Evolutionary conservation across 2,888 invertebrate genomes (phyloP), one percentile per base, ranked within the genome.

Genomic region (Netelia inedita): DNA sequence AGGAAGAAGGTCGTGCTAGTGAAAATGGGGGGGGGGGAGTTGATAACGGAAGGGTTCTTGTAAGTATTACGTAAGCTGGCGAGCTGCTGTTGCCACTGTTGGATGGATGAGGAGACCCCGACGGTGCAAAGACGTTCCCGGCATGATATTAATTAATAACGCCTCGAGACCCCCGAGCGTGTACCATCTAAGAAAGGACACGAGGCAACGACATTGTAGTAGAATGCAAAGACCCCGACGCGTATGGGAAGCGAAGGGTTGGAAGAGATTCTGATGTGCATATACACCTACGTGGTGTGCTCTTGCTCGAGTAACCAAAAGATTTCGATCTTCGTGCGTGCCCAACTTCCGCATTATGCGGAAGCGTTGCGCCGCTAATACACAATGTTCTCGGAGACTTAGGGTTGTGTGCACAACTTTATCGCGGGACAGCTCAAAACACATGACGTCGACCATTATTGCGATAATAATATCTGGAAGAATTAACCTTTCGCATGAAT

Each of bases 71-170:
- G 76, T 85, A 82, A 87, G 76, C 85, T 61, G 53, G 73, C 28
- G 73, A 69, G 78, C 71, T 68, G 66, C 72, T 72, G 73, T 59
- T 28, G 75, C 61, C 61, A 53, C 50, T 72, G 21, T 53, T 50
- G 59, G 57, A 28, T 75, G 63, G 55, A 23, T 57, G 79, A 79
- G 80, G 61, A 76, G 80, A 80, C 65, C 53, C 66, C 73, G 63
- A 69, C 63, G 69, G 65, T 46, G 79, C 81, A 81, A 81, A 84
- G 81, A 81, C 84, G 72, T 82, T 75, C 73, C 81, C 71, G 71
- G 80, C 75, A 75, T 85, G 82, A 85, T 87, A 85, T 87, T 86
- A 87, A 87, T 87, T 86, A 86, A 87, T 87, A 86, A 86, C 78
- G 57, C 83, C 74, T 69, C 57, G 19, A 69, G 71, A 1, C 14